Percentiles rank a stretch among this genome's conserved stretches.
Evolutionary conservation across 2,888 invertebrate genomes (phyloP).

Genomic region (Dynastes grantii): DNA sequence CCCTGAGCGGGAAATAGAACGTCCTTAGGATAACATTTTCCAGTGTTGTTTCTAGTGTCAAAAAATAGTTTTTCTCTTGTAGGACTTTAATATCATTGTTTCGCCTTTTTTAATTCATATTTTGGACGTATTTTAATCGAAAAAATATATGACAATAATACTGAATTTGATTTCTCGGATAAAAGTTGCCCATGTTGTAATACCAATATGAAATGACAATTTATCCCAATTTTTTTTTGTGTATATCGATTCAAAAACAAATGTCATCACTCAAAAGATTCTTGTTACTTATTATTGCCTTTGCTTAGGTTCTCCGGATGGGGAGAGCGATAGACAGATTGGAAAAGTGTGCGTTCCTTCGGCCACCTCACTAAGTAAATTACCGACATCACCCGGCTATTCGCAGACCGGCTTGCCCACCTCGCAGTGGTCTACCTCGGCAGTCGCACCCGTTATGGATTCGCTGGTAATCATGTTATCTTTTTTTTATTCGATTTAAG

Average conservation of each 20-base stretch:
- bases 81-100: too few species aligned
- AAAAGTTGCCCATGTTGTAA: background rate
- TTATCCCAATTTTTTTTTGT: too few species aligned
- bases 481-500: constrained; percentile 28
- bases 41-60: too few species aligned
- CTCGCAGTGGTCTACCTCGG: constrained; percentile 72
- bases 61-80: too few species aligned
- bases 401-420: constrained; percentile 61
- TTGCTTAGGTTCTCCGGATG: constrained; percentile 66
- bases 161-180: too few species aligned
- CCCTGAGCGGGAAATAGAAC: too few species aligned
- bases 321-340: constrained; percentile 64
- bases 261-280: background rate
- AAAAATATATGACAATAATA: too few species aligned
- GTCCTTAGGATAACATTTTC: too few species aligned
- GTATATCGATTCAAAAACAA: background rate
- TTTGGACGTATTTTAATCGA: too few species aligned
- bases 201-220: background rate
- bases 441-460: constrained; percentile 68
- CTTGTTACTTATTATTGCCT: constrained; percentile 37
- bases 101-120: too few species aligned
- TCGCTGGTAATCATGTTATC: constrained; percentile 53
- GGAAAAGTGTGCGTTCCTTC: constrained; percentile 63
- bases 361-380: constrained; percentile 60
- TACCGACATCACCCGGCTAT: constrained; percentile 63